Conservation (phyloP, 1,140 invertebrate species). For the Trachelipus rathkii region DNA sequence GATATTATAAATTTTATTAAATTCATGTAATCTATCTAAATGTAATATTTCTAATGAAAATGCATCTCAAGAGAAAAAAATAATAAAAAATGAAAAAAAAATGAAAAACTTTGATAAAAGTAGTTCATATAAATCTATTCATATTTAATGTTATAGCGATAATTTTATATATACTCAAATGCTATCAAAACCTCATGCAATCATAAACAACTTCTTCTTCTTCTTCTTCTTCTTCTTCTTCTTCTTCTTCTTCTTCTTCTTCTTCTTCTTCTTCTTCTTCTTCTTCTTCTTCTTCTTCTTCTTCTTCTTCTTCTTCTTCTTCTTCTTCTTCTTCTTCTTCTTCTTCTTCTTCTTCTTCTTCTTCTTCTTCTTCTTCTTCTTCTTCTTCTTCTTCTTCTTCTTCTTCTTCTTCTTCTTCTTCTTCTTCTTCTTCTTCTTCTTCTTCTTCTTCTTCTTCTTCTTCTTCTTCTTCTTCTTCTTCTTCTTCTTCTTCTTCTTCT, state of each 20-base stretch:
- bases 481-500: not conserved
- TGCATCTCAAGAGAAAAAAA: too few species aligned
- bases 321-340: not conserved
- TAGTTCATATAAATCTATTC: too few species aligned
- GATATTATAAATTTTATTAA: too few species aligned
- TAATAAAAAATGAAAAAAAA: too few species aligned
- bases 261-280: not conserved
- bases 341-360: not conserved
- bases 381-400: not conserved
- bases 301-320: not conserved
- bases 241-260: not conserved
- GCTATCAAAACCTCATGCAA: too few species aligned
- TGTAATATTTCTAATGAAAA: too few species aligned
- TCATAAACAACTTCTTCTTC: not conserved
- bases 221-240: not conserved
- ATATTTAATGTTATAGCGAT: too few species aligned
- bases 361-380: not conserved
- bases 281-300: not conserved
- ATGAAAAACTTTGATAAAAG: too few species aligned
- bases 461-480: not conserved
- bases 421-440: not conserved
- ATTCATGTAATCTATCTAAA: too few species aligned
- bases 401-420: not conserved
- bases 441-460: not conserved
- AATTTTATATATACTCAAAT: too few species aligned